A percentile compares a stretch with the other conserved stretches of the same genome.
phyloP scores from a whole-genome alignment of 2,113 vertebrate species.

The Perognathus longimembris region DNA sequence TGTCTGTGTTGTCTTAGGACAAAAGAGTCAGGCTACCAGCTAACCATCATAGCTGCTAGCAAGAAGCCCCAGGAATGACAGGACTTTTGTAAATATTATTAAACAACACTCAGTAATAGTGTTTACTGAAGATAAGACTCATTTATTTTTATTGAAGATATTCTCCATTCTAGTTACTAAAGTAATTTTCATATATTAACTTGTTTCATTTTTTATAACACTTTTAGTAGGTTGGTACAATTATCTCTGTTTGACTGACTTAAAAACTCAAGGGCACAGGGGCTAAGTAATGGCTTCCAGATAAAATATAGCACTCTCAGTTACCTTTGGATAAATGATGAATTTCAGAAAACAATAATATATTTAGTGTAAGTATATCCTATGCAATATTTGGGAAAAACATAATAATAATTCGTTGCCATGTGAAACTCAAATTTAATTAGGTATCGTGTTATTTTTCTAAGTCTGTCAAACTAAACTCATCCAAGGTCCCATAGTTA shows the following conservation, averaged over 20 bases:
- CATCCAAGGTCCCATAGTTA: background rate
- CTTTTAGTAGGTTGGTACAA: background rate
- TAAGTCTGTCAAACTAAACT: background rate
- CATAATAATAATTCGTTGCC: background rate
- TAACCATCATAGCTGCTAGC: background rate
- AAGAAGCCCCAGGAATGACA: background rate
- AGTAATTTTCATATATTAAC: background rate
- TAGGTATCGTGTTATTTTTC: background rate
- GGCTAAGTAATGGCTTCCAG: background rate
- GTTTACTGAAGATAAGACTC: no score
- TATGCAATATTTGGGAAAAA: background rate
- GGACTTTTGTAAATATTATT: background rate
- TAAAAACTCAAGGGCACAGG: slow-evolving; percentile 21
- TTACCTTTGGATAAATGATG: background rate
- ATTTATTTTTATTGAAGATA: background rate
- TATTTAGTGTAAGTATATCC: background rate
- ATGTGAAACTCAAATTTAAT: background rate
- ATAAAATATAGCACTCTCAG: background rate
- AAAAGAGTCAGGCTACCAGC: background rate
- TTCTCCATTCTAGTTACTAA: background rate
- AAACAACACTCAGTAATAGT: background rate
- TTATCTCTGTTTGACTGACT: background rate
- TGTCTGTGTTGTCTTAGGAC: background rate
- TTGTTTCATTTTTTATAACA: background rate
- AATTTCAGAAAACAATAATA: background rate